These are phyloP conservation scores for Oxyura jamaicensis DNA, from an alignment of 2,113 vertebrate genomes.

Conservation along the genomic window DNA sequence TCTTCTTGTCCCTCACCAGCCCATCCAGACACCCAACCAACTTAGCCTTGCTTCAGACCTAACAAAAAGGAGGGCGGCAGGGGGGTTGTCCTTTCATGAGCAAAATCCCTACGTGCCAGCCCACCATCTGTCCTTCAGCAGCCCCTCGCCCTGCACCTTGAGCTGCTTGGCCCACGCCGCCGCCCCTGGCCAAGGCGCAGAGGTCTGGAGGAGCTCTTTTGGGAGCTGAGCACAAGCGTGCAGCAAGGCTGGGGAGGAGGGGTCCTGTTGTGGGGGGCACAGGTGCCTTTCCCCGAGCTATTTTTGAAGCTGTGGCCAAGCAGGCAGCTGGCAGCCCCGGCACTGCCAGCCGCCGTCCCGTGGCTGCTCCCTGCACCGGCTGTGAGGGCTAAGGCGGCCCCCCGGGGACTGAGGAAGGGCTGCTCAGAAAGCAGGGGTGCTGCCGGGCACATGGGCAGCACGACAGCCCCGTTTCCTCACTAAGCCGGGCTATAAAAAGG, in stretches of 20 bases:
- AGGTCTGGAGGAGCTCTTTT: neutral
- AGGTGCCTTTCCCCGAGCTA: neutral
- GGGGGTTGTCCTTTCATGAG: neutral
- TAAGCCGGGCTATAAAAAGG: conserved; percentile 38
- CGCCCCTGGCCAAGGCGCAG: neutral
- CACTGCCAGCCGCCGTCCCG: neutral
- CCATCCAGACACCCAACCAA: neutral
- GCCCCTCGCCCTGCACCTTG: fast-evolving
- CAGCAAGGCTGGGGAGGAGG: fast-evolving
- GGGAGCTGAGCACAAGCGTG: neutral
- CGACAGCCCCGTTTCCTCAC: neutral
- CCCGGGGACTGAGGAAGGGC: neutral
- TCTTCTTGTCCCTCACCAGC: neutral
- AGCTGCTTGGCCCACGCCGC: fast-evolving
- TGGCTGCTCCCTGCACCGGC: neutral
- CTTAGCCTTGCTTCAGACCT: neutral
- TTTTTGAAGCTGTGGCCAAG: neutral
- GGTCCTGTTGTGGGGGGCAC: neutral
- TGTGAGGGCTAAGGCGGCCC: neutral
- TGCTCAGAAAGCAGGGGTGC: neutral
- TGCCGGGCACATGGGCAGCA: neutral
- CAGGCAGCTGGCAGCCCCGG: neutral
- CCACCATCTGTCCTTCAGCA: neutral
- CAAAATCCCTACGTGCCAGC: neutral
- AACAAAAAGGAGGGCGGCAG: neutral